Base-by-base conservation (phyloP, 2,888 invertebrate genomes). In the Gastracanthus pulcherrimus region DNA sequence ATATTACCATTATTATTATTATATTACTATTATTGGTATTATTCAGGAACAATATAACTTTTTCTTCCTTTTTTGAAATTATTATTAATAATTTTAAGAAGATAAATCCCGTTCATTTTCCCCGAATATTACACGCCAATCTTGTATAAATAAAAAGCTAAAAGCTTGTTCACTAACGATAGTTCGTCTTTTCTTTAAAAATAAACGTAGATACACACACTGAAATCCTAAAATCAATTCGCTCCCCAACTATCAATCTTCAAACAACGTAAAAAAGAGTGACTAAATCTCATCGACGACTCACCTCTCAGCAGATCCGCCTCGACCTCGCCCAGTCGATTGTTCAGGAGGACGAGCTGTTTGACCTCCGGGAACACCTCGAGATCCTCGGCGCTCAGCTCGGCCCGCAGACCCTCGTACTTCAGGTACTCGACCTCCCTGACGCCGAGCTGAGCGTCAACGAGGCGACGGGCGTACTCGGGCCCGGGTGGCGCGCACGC, bases 281-380 rank as follows among this genome's bases (percentile, higher is more conserved):
- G 7, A 41, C 6, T 9, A 70, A 26, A 67, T n/a, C n/a, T 26
- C 7, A 19, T 3, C 34, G 34, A 45, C 16, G 26, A 13, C 71
- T 81, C 29, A 82, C 89, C 83, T 75, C 71, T 31, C 3, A 96
- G 94, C 19, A 95, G 87, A 88, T 95, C 94, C 60, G 93, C 93
- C 0, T 94, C 94, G 51, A 96, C 91, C 81, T 93, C 92, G 0
- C 91, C 75, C 96, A 89, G 71, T 93, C 92, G 0, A 93, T 93
- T 80, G 13, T 79, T 71, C 9, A 72, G 48, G 11, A 82, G 41
- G 7, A 66, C 62, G n/a, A 82, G 71, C 2, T 29, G 45, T 34
- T 29, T 71, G 2, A 76, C 31, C 3, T 66, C 60, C 11, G 79
- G 71, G 38, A 76, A 82, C 19, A 13, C 82, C 0, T 19, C 38